Base-by-base conservation (phyloP, 2,113 vertebrate genomes). In the Syngnathus scovelli region DNA sequence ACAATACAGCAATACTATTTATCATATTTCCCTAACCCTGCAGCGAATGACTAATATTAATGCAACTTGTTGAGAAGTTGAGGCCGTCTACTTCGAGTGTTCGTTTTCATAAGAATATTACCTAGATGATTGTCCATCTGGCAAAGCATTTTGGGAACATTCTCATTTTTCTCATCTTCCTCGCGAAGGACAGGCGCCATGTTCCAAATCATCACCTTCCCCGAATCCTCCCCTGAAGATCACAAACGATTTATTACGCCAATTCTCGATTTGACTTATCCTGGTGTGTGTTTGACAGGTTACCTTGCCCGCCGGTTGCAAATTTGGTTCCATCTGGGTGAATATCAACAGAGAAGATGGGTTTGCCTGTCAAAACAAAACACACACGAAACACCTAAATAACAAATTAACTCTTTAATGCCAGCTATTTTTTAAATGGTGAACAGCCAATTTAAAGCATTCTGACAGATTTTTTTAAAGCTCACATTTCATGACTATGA, bases 111-210 rank as follows among this genome's bases (percentile, higher is more conserved):
- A 36, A 58, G 8, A 52, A 37, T 7, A 21, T 4, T 93, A 99
- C 97, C 97, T 85, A 99, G 91, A 85, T 99, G 97, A 93, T 99
- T 99, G 94, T 99, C 97, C 96, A 99, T 98, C 90, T 99, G 97
- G 91, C 96, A 99, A 82, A 99, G 95, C 95, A 99, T 96, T 88
- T 98, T 98, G 89, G 96, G 95, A 85, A 98, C 89, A 89, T 92
- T 94, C 78, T 98, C 96, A 41, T 98, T 98, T 90, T 98, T 98
- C 90, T 99, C 97, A 41, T 98, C 97, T 79, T 97, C 97, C 79
- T 99, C 96, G 78, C 94, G 91, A 76, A 98, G 92, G 80, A 99
- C 95, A 61, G 97, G 97, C 39, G 94, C 93, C 97, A 99, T 98
- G 90, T 96, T 98, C 97, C 97, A 99, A 81, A 99, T 99, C 89